Conservation (phyloP, 2,888 invertebrate species). For the Macaria notata region DNA sequence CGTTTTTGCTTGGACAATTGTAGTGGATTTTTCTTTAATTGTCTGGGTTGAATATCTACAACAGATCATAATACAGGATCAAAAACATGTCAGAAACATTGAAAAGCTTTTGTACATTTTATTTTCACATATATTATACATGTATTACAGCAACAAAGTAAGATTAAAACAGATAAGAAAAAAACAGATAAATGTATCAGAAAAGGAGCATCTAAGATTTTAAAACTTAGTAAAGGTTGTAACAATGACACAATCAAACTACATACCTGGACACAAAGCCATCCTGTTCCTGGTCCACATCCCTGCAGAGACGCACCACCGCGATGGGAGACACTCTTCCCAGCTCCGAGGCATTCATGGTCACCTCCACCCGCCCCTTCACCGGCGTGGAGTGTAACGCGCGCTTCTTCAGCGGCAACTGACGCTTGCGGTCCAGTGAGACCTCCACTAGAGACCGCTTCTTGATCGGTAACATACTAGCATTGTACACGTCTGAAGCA, state of each 20-base stretch:
- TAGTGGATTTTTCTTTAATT: background rate
- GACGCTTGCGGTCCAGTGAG: no score
- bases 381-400: constrained; percentile 66
- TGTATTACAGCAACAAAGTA: no score
- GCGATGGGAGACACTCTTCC: constrained; percentile 64
- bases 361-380: constrained; percentile 41
- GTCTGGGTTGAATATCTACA: background rate
- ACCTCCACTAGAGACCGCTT: constrained; percentile 52
- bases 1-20: background rate
- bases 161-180: no score
- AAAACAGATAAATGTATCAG: no score
- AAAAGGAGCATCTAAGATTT: no score
- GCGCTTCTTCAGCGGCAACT: constrained; percentile 62
- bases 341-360: constrained; percentile 47
- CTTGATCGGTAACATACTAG: constrained; percentile 59
- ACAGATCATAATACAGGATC: no score
- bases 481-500: constrained; percentile 46
- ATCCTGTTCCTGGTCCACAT: background rate
- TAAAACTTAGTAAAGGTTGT: no score
- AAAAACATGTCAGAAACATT: no score
- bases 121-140: no score
- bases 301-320: background rate
- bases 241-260: no score
- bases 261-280: constrained; percentile 1
- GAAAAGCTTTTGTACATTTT: no score